These are phyloP conservation scores for Chaenogobius annularis DNA, from an alignment of 2,113 vertebrate genomes.

Conservation along the genomic window DNA sequence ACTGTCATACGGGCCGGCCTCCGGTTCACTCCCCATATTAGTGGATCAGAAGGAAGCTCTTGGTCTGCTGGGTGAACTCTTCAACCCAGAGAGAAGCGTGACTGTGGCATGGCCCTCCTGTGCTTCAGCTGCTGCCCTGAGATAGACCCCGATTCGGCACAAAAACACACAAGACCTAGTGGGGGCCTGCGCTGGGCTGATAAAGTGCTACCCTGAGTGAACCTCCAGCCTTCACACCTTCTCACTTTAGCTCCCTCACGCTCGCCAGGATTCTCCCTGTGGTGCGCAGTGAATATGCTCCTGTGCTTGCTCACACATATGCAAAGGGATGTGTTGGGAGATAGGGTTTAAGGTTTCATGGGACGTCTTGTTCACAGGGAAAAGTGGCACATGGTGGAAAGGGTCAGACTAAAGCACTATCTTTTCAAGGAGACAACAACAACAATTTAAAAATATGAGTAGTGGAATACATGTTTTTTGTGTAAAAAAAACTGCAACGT, in stretches of 20 bases:
- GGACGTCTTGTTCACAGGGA: constrained; percentile 11
- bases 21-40: constrained; percentile 49
- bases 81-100: constrained; percentile 56
- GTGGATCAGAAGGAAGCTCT: constrained; percentile 46
- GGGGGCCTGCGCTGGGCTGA: constrained; percentile 62
- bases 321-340: constrained; percentile 26
- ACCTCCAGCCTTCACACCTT: constrained; percentile 37
- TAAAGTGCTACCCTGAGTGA: constrained; percentile 58
- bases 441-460: constrained; percentile 17
- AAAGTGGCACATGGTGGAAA: neutral
- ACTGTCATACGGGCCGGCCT: constrained; percentile 38
- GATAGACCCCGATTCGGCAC: constrained; percentile 41
- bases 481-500: too few relatives aligned
- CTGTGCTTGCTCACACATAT: neutral
- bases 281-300: neutral
- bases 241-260: constrained; percentile 12
- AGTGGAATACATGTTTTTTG: too few relatives aligned
- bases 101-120: constrained; percentile 37
- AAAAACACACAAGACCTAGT: constrained; percentile 49
- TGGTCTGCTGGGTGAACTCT: constrained; percentile 67
- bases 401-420: neutral
- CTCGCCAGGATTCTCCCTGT: constrained; percentile 2
- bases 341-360: constrained; percentile 24
- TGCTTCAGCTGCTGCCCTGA: constrained; percentile 47
- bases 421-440: neutral